Conservation (phyloP, 2,113 vertebrate species). For the Sarotherodon lohbergeri region DNA sequence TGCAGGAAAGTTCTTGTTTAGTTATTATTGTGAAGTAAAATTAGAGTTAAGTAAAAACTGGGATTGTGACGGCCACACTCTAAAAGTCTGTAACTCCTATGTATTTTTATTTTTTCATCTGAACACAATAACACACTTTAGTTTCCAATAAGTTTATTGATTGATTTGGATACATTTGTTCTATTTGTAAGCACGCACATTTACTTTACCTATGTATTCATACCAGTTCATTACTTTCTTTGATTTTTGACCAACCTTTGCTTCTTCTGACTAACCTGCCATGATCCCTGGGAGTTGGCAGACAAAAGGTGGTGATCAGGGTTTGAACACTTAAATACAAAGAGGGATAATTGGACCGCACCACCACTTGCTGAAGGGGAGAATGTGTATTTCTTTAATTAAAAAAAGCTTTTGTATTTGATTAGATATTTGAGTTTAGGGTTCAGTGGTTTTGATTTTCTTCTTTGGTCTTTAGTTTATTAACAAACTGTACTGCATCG, state of each 20-base stretch:
- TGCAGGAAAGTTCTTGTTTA: not conserved
- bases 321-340: too few relatives aligned
- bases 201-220: not conserved
- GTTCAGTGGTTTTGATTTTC: too few relatives aligned
- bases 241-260: not conserved
- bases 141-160: not conserved
- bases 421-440: too few relatives aligned
- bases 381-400: too few relatives aligned
- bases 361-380: too few relatives aligned
- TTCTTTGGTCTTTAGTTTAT: too few relatives aligned
- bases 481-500: not conserved
- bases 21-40: not conserved
- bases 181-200: not conserved
- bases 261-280: not conserved
- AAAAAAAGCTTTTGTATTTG: too few relatives aligned
- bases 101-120: not conserved
- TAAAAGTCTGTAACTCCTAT: not conserved
- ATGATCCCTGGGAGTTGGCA: not conserved
- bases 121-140: not conserved
- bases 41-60: not conserved
- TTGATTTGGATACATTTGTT: not conserved
- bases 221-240: not conserved
- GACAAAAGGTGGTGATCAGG: too few relatives aligned
- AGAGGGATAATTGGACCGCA: too few relatives aligned
- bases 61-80: not conserved